Conservation (phyloP, 1,140 invertebrate genomes). For the Drosophila bifasciata region DNA sequence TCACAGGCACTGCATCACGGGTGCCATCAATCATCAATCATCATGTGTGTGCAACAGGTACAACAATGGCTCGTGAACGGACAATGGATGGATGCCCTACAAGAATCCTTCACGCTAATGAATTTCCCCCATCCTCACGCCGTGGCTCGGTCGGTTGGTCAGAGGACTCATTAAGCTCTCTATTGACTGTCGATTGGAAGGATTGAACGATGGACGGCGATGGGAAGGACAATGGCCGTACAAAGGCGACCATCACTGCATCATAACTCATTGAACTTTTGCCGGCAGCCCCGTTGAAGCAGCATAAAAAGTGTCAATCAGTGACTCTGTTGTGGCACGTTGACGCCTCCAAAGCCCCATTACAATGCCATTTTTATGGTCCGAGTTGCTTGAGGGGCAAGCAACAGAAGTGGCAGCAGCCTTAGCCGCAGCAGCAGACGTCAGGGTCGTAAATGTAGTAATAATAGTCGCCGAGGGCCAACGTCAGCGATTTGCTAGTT, state of each 20-base stretch:
- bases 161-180: constrained; percentile 58
- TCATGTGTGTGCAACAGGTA: constrained; percentile 62
- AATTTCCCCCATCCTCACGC: constrained; percentile 44
- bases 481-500: constrained; percentile 35
- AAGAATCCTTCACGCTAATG: constrained; percentile 47
- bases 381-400: constrained; percentile 19
- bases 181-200: constrained; percentile 38
- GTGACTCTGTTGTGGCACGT: constrained; percentile 47
- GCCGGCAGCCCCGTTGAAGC: constrained; percentile 43
- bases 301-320: constrained; percentile 76
- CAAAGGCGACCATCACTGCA: constrained; percentile 41
- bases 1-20: constrained; percentile 7
- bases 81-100: constrained; percentile 29
- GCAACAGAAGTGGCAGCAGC: constrained; percentile 21
- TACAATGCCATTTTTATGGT: constrained; percentile 60
- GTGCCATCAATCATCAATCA: constrained; percentile 54
- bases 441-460: constrained; percentile 69
- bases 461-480: constrained; percentile 67
- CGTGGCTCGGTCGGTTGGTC: constrained; percentile 30
- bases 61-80: constrained; percentile 2
- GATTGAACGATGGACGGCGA: constrained; percentile 54
- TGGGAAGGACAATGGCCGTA: constrained; percentile 11
- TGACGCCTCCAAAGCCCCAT: constrained; percentile 49
- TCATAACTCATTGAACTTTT: constrained; percentile 78
- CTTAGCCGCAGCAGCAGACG: constrained; percentile 45